Evolutionary conservation across 1,140 invertebrate genomes (phyloP), one percentile per base, ranked within the genome.

Genomic region (Heliconius eleuchia): DNA sequence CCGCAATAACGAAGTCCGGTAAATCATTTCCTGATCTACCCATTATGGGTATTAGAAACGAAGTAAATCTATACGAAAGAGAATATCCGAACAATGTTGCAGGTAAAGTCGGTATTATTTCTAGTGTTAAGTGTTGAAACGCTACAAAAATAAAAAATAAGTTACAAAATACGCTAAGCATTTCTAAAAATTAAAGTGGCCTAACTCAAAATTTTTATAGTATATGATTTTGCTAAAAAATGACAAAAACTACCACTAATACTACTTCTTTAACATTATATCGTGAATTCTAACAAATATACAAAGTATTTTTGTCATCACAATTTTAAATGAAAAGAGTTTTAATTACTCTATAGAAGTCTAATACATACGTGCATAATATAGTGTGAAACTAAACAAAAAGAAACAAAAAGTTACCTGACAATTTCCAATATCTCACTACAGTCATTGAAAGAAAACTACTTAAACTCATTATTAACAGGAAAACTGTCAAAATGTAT

Each of bases 41-140:
- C 85, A 89, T 88, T n/a, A 87, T 82, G 2, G 91, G 90, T 75
- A 89, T 60, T 55, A 93, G 80, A 23, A 91, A 79, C 9, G 89
- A 79, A 74, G 83, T 60, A 34, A 90, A 34, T 0, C 88, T 80
- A 27, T 88, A 42, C 0, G 82, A 55, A n/a, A 90, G 42, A 0
- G 80, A 79, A 0, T 84, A 73, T 27, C 75, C 9, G 57, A 88
- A 86, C 83, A 90, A 82, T 9, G 73, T 30, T 0, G 79, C 37
- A 0, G 89, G 89, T 4, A 87, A 4, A 0, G 87, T 84, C 2
- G 90, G 74, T 0, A 78, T 11, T 7, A 86, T 37, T 37, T 92
- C 89, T 8, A 91, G 23, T 4, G 86, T 0, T 8, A 93, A 76
- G 60, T 92, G 90, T 37, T 90, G 90, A 87, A 87, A 89, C 0